These are phyloP conservation scores for Cardinalis cardinalis DNA, from an alignment of 2,113 vertebrate genomes.

Conservation along the genomic window DNA sequence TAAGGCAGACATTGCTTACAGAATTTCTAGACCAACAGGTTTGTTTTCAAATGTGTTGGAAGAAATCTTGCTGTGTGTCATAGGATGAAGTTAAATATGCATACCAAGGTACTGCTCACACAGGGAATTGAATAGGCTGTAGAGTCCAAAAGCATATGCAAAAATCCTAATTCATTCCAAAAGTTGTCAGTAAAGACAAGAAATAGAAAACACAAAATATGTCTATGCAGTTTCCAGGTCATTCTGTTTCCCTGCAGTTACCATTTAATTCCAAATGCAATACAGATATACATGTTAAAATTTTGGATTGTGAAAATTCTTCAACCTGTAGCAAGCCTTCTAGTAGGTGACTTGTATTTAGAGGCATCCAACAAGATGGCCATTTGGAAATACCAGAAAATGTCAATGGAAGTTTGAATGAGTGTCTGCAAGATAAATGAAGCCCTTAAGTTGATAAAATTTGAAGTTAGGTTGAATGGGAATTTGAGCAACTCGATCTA, in stretches of 20 bases:
- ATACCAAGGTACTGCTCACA: not conserved
- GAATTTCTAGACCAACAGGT: not conserved
- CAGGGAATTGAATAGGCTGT: not conserved
- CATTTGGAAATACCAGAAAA: constrained; percentile 6
- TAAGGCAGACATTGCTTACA: not conserved
- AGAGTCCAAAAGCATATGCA: not conserved
- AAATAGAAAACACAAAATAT: not conserved
- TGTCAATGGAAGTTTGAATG: not conserved
- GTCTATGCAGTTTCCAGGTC: not conserved
- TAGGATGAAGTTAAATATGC: not conserved
- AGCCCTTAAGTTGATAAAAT: not conserved
- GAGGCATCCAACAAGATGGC: not conserved
- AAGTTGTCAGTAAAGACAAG: not conserved
- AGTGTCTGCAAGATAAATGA: not conserved
- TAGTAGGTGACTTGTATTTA: not conserved
- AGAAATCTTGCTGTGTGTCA: not conserved
- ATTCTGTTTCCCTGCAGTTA: not conserved
- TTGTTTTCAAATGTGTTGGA: not conserved
- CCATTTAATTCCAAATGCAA: not conserved
- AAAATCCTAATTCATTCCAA: not conserved
- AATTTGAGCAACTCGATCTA: not conserved
- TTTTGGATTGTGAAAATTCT: not conserved
- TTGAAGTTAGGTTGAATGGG: not conserved
- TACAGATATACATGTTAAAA: not conserved
- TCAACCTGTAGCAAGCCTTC: not conserved